phyloP scores from a whole-genome alignment of 2,888 invertebrate species.

The Rutpela maculata region DNA sequence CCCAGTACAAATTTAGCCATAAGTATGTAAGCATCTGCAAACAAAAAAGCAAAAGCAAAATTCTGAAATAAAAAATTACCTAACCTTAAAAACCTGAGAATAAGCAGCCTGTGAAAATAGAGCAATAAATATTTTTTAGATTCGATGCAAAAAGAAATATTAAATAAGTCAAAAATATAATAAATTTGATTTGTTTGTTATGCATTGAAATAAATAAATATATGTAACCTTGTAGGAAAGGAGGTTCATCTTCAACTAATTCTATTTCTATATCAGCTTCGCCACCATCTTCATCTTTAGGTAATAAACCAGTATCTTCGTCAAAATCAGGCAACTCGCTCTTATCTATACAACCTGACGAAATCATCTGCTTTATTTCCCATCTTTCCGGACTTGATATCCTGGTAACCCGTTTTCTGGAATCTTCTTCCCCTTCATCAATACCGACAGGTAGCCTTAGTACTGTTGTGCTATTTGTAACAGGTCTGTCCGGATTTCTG shows the following conservation, averaged over 20 bases:
- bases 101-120: too few species aligned
- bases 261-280: conserved; percentile 99
- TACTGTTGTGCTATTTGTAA: conserved; percentile 76
- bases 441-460: conserved; percentile 71
- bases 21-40: too few species aligned
- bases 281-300: conserved; percentile 93
- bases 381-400: conserved; percentile 97
- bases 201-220: not conserved
- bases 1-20: too few species aligned
- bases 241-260: conserved; percentile 98
- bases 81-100: too few species aligned
- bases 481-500: conserved; percentile 95
- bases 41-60: too few species aligned
- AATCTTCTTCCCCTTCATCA: conserved; percentile 88
- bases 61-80: too few species aligned
- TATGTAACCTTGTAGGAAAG: conserved; percentile 87
- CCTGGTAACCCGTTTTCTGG: conserved; percentile 89
- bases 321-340: conserved; percentile 98
- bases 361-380: conserved; percentile 98
- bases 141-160: too few species aligned
- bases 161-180: too few species aligned
- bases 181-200: too few species aligned
- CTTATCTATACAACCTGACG: conserved; percentile 93
- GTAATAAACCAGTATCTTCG: conserved; percentile 94
- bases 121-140: too few species aligned